A percentile compares a stretch with the other conserved stretches of the same genome.
Evolutionary conservation across 2,113 vertebrate species (phyloP).

Genomic region (Tychaedon coryphoeus): DNA sequence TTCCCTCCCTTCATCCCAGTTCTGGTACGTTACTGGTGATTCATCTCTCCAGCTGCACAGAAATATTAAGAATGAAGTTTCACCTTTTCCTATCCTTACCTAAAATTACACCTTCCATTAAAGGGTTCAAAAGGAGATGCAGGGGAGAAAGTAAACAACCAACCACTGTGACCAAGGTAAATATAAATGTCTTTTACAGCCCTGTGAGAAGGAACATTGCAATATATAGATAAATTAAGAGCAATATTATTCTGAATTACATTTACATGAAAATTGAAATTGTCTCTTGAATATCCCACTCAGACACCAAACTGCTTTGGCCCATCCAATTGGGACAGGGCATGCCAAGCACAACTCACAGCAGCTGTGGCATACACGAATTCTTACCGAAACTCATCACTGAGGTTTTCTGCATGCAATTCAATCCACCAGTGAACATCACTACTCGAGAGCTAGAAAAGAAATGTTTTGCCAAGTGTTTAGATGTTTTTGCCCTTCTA

Average conservation of each 20-base stretch:
- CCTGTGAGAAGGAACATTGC: neutral
- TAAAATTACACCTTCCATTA: neutral
- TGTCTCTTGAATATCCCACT: neutral
- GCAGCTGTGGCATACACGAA: neutral
- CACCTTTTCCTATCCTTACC: neutral
- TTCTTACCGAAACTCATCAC: slow-evolving; percentile 78
- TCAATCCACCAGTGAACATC: slow-evolving; percentile 90
- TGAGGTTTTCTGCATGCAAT: slow-evolving; percentile 67
- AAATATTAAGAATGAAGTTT: slow-evolving; percentile 31
- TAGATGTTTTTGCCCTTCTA: neutral
- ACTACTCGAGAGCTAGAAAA: slow-evolving; percentile 72
- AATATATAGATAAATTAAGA: neutral
- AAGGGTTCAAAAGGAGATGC: neutral
- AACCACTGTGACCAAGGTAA: neutral
- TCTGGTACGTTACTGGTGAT: slow-evolving; percentile 79
- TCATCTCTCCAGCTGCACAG: slow-evolving; percentile 85
- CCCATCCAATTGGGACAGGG: neutral
- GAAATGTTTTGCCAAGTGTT: neutral
- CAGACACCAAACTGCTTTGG: neutral
- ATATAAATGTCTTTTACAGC: neutral
- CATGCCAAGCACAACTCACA: neutral
- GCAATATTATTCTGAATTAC: neutral
- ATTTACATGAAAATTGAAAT: neutral
- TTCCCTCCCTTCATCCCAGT: slow-evolving; percentile 77
- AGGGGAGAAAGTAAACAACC: neutral